phyloP scores from a whole-genome alignment of 1,140 invertebrate species.

The Micrasema longulum region DNA sequence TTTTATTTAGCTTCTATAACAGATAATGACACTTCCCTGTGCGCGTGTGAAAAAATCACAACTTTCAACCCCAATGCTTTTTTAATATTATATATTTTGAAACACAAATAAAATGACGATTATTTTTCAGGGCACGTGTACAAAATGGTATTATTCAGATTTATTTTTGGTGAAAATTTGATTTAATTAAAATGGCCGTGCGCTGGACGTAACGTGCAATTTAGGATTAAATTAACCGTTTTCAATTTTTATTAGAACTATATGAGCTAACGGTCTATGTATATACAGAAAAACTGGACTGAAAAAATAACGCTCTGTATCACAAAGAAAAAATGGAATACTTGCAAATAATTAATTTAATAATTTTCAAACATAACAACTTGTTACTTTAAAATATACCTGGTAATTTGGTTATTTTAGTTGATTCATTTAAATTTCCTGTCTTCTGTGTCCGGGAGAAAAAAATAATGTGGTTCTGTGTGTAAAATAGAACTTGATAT shows the following conservation, averaged over 20 bases:
- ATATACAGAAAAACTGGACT: no score
- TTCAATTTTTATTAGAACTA: slow-evolving; percentile 12
- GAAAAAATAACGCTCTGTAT: no score
- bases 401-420: no score
- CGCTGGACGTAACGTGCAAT: background rate
- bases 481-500: no score
- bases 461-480: no score
- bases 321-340: no score
- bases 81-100: slow-evolving; percentile 10
- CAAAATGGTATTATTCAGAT: slow-evolving; percentile 30
- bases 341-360: no score
- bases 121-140: slow-evolving; percentile 24
- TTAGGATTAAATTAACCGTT: slow-evolving; percentile 5
- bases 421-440: no score
- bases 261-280: no score
- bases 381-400: no score
- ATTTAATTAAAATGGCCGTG: slow-evolving; percentile 17
- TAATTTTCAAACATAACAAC: no score
- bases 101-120: slow-evolving; percentile 22
- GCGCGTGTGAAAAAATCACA: slow-evolving; percentile 51
- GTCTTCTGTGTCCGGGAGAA: no score
- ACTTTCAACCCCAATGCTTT: background rate
- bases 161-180: slow-evolving; percentile 37
- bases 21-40: slow-evolving; percentile 51
- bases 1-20: background rate